Percentiles rank a stretch among this genome's conserved stretches.
phyloP scores from a whole-genome alignment of 2,113 vertebrate genomes.

The human region DNA sequence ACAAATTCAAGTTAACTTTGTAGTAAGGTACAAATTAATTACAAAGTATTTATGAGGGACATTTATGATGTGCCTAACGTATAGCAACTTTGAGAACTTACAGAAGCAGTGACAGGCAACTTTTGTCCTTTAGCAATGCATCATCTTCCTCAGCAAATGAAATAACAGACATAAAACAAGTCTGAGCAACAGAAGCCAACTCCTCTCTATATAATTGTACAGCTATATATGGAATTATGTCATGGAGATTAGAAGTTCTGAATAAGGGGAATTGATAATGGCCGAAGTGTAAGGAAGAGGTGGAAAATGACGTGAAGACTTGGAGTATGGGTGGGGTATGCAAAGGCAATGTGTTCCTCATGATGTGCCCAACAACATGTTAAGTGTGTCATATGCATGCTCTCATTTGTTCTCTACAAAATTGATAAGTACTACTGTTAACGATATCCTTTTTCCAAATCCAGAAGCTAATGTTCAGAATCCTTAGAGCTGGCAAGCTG shows the following conservation, averaged over 20 bases:
- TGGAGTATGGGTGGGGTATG: background rate
- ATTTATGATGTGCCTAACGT: background rate
- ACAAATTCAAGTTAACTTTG: conserved; percentile 17
- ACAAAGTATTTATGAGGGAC: background rate
- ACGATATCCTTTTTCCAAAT: background rate
- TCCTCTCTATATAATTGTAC: background rate
- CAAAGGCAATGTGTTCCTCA: background rate
- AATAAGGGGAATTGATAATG: background rate
- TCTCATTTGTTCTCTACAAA: background rate
- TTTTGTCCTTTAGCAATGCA: background rate
- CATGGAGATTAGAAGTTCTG: background rate
- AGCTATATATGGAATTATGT: background rate
- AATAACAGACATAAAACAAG: background rate
- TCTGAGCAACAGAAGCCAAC: background rate
- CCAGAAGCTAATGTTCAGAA: background rate
- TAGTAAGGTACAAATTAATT: background rate
- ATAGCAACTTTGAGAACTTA: background rate
- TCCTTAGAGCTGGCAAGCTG: background rate
- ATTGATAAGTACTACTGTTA: background rate
- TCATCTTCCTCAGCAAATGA: conserved; percentile 8
- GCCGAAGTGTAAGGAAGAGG: background rate
- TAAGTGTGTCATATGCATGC: background rate
- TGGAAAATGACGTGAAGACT: background rate
- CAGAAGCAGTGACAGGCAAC: background rate
- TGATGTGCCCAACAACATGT: background rate